Evolutionary conservation across 2,113 vertebrate species (phyloP).

Genomic region (Corynorhinus townsendii): DNA sequence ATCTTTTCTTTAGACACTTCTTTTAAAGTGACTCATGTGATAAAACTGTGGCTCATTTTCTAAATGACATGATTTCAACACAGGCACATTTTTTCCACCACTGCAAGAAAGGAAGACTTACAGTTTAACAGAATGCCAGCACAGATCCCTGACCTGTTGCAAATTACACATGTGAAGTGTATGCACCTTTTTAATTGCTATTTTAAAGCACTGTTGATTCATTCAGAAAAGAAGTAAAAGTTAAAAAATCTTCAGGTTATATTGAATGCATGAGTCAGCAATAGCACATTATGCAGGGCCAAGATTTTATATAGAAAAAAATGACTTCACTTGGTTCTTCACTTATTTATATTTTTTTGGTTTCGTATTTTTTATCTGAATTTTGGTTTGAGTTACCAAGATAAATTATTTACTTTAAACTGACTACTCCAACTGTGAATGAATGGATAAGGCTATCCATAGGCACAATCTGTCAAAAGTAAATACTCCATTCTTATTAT

Average conservation of each 20-base stretch:
- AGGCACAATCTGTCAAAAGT: neutral
- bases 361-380: no score
- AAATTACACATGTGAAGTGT: neutral
- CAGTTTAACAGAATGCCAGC: neutral
- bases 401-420: neutral
- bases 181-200: neutral
- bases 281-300: neutral
- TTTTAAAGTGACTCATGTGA: neutral
- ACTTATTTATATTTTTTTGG: conserved; percentile 12
- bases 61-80: neutral
- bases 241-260: neutral
- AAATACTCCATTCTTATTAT: neutral
- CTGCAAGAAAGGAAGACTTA: neutral
- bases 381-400: neutral
- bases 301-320: neutral
- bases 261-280: neutral
- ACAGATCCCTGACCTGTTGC: neutral
- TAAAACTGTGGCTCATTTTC: neutral
- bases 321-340: neutral
- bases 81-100: neutral
- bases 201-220: conserved; percentile 15
- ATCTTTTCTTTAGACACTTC: neutral
- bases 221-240: neutral
- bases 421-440: neutral
- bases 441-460: neutral